A percentile compares a stretch with the other conserved stretches of the same genome.
Evolutionary conservation across 2,797 vertebrate genomes (phyloP).

Genomic region (Thalassophryne amazonica): DNA sequence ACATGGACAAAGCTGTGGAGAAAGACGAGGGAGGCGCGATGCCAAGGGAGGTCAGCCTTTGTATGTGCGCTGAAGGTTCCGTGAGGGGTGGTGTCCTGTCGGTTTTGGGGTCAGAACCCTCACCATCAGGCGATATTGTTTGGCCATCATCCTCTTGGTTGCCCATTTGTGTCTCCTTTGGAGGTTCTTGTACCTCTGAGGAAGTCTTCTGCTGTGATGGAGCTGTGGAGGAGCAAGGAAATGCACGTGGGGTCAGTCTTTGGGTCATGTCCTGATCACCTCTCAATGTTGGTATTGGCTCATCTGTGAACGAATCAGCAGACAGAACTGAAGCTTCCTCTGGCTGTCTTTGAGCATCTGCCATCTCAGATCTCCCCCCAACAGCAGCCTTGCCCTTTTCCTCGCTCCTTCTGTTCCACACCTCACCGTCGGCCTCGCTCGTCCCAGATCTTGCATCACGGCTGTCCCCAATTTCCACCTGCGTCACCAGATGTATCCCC

Average conservation of each 20-base stretch:
- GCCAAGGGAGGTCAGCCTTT: constrained; percentile 24
- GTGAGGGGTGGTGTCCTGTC: constrained; percentile 10
- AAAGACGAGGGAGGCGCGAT: constrained; percentile 15
- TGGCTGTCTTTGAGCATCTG: constrained; percentile 17
- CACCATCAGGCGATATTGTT: constrained; percentile 1
- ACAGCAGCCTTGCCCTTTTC: constrained; percentile 23
- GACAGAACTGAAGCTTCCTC: constrained; percentile 4
- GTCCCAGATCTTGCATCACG: constrained; percentile 40
- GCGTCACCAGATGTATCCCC: constrained; percentile 38
- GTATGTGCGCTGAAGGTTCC: constrained; percentile 11
- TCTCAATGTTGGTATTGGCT: constrained; percentile 11
- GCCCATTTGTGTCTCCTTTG: constrained; percentile 3
- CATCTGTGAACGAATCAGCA: constrained; percentile 1
- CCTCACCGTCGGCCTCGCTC: constrained; percentile 21
- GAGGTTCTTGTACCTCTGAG: neutral
- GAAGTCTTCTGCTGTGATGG: constrained; percentile 12
- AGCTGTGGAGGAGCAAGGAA: constrained; percentile 1
- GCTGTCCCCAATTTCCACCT: constrained; percentile 48
- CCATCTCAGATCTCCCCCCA: constrained; percentile 22
- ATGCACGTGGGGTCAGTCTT: constrained; percentile 3
- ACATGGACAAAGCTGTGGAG: constrained; percentile 23
- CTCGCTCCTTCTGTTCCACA: constrained; percentile 18
- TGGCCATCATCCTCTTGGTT: neutral
- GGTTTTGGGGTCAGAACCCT: constrained; percentile 27
- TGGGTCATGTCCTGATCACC: constrained; percentile 7